Conservation (phyloP, 2,113 vertebrate genomes). For the Chrysochloris asiatica region DNA sequence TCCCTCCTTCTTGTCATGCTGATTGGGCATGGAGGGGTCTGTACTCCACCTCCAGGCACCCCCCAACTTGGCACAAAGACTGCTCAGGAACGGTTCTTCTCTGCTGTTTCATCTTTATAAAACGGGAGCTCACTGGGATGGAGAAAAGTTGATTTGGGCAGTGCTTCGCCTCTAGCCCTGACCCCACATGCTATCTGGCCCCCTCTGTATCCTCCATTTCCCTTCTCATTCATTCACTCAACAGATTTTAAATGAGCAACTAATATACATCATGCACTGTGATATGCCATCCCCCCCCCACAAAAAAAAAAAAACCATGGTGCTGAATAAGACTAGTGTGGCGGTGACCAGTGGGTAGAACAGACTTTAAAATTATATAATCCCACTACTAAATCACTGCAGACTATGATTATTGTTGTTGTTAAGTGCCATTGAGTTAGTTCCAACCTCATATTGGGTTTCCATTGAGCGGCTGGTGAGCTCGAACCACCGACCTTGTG, state of each 20-base stretch:
- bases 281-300: too few relatives aligned
- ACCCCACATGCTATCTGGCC: not conserved
- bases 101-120: not conserved
- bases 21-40: not conserved
- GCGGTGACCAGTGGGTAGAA: accelerated
- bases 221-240: not conserved
- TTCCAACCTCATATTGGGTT: too few relatives aligned
- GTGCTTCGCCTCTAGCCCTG: not conserved
- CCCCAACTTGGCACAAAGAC: not conserved
- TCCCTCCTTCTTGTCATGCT: not conserved
- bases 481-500: too few relatives aligned
- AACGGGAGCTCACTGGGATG: not conserved
- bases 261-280: accelerated
- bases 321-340: accelerated
- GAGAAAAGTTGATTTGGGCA: accelerated
- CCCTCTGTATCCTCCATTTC: too few relatives aligned
- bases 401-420: not conserved
- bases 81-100: not conserved
- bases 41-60: accelerated
- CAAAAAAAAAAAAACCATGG: not conserved
- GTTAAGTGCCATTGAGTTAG: too few relatives aligned
- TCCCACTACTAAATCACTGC: too few relatives aligned
- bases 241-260: too few relatives aligned
- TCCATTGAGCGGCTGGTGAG: too few relatives aligned
- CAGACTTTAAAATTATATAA: not conserved